Base-by-base conservation (phyloP, 2,113 vertebrate species). In the Poecile atricapillus region DNA sequence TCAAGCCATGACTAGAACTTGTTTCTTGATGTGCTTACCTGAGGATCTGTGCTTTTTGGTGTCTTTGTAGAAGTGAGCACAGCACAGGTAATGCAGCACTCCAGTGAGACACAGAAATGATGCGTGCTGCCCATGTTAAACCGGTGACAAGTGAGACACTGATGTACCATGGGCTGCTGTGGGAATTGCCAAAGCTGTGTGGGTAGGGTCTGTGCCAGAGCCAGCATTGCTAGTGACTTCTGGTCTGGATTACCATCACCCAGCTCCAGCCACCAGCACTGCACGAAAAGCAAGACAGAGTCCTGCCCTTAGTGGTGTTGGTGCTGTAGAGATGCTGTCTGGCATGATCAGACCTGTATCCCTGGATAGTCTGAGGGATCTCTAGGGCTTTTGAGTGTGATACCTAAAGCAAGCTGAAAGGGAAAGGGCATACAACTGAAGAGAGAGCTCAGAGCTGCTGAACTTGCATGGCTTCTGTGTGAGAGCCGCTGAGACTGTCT, bases 1-100 rank as follows among this genome's bases (percentile, higher is more conserved):
- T 96, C 92, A 86, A 88, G 93, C 7, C 75, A 24, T 60, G 85
- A 69, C 93, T 93, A 52, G 90, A 88, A 49, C 24, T 90, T 64
- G 13, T 63, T n/a, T 90, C 50, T 74, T 74, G 59, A 52, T 76
- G 71, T 73, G 63, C 67, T 83, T 73, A 77, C 75, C 33, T 3
- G 33, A 67, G 68, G 82, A 95, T 85, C 43, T 5, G 25, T 15
- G 3, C 21, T 39, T 7, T 52, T 83, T 43, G 63, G n/a, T 67
- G 22, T 94, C 73, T 74, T 41, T 63, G 21, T 56, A 31, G 73
- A 3, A 10, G 33, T 44, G 44, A 89, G 76, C 47, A 87, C 78
- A 44, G 21, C 35, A 11, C 2, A 13, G 30, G 46, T n/a, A 39
- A 30, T 31, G 8, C 13, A 64, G 60, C 30, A 13, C 31, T 76